Conservation (phyloP, 2,888 invertebrate genomes). For the Euclidia mi region DNA sequence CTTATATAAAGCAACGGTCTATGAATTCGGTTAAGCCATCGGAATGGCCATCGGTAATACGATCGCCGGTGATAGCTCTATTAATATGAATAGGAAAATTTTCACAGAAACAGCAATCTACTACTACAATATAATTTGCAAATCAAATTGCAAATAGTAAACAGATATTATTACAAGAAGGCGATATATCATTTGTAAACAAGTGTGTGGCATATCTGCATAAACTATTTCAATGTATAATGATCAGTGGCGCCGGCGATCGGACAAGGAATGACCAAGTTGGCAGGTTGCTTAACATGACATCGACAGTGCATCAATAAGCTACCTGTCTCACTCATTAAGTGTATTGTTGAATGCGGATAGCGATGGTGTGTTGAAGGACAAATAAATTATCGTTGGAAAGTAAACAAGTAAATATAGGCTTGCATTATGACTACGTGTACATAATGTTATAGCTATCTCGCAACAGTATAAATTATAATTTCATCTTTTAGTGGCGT, state of each 20-base stretch:
- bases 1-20: too few relatives aligned
- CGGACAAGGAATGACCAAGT: conserved; percentile 59
- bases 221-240: conserved; percentile 41
- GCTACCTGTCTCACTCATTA: conserved; percentile 43
- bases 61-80: too few relatives aligned
- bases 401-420: conserved; percentile 33
- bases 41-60: too few relatives aligned
- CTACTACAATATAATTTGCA: too few relatives aligned
- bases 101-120: too few relatives aligned
- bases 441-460: not conserved
- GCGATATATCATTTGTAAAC: not conserved
- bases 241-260: conserved; percentile 43
- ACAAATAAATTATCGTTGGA: conserved; percentile 47
- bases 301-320: conserved; percentile 30
- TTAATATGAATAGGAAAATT: too few relatives aligned
- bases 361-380: conserved; percentile 36
- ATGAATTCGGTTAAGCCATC: too few relatives aligned
- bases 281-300: conserved; percentile 61
- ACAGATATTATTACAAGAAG: not conserved
- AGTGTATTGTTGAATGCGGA: conserved; percentile 35
- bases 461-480: conserved; percentile 22
- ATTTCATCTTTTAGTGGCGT: not conserved
- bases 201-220: conserved; percentile 25
- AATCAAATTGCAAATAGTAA: too few relatives aligned
- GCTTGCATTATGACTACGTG: conserved; percentile 15